Evolutionary conservation across 92 coral and sea anemone species (phyloP), one percentile per base, ranked within the genome.

Genomic region (Heliopora coerulea): DNA sequence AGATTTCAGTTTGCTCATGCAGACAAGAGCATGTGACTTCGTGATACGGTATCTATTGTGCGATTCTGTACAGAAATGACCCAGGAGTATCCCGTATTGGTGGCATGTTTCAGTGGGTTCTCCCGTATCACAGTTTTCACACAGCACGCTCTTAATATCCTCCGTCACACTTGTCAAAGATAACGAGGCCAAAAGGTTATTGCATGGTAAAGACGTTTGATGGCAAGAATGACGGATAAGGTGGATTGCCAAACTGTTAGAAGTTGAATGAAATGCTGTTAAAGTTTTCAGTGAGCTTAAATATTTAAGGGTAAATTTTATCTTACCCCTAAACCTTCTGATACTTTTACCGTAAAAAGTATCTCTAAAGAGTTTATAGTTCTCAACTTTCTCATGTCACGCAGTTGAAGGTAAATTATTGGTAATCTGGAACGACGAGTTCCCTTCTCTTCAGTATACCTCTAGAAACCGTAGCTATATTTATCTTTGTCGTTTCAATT

Each of bases 161-260:
- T 44, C 29, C 48, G 3, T 30, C 24, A 18, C 57, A 1, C 39
- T 66, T 19, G 31, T 68, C n/a, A 60, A 42, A 15, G 49, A 9
- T 26, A 49, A 26, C 10, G 46, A 40, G 12, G 54, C 69, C 11
- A 23, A 15, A 0, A 44, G 30, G 31, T 78, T 88, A 77, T 81
- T 88, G n/a, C n/a, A n/a, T 87, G 61, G 83, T 72, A 73, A 88
- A 88, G 84, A 88, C 80, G 70, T 85, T 85, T 24, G 88, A 67
- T 39, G 79, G 82, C 60, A 88, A 82, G 19, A 23, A 63, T 44
- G 57, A 44, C 10, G 82, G 87, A 60, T 85, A 80, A 24, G 28
- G 72, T 31, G 79, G 80, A 54, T 72, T 46, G 42, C 23, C 39
- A 49, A 84, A 24, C 89, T 84, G 11, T n/a, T n/a, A n/a, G n/a